phyloP scores from a whole-genome alignment of 2,888 invertebrate genomes.

The Rotaria macrura region DNA sequence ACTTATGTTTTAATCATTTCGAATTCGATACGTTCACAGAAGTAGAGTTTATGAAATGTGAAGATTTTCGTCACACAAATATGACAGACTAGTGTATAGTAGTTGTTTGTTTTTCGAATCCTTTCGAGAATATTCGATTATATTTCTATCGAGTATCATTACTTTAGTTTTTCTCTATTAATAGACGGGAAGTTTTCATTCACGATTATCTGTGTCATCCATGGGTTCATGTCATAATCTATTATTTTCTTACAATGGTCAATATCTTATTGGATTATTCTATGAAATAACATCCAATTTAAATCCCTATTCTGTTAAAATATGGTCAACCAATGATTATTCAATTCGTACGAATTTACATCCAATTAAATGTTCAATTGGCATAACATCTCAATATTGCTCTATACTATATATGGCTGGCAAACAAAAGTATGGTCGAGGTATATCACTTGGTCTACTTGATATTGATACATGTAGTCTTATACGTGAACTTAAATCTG shows the following conservation, averaged over 20 bases:
- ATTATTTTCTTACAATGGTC: neutral
- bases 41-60: too few species aligned
- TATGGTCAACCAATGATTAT: neutral
- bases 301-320: neutral
- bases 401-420: constrained; percentile 8
- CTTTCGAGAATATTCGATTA: too few species aligned
- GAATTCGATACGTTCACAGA: too few species aligned
- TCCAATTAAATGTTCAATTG: neutral
- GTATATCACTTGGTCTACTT: constrained; percentile 11
- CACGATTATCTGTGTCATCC: neutral
- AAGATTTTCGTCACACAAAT: too few species aligned
- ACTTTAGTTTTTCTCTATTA: neutral
- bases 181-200: neutral
- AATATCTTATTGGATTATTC: neutral
- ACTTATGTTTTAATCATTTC: too few species aligned
- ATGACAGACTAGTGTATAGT: too few species aligned
- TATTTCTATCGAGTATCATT: too few species aligned
- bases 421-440: constrained; percentile 10
- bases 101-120: too few species aligned
- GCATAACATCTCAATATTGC: neutral
- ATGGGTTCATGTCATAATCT: neutral
- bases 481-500: neutral
- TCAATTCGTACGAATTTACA: neutral
- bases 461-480: neutral
- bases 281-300: neutral